Evolutionary conservation across 2,113 vertebrate genomes (phyloP), one percentile per base, ranked within the genome.

Genomic region (Muscicapa adusta): DNA sequence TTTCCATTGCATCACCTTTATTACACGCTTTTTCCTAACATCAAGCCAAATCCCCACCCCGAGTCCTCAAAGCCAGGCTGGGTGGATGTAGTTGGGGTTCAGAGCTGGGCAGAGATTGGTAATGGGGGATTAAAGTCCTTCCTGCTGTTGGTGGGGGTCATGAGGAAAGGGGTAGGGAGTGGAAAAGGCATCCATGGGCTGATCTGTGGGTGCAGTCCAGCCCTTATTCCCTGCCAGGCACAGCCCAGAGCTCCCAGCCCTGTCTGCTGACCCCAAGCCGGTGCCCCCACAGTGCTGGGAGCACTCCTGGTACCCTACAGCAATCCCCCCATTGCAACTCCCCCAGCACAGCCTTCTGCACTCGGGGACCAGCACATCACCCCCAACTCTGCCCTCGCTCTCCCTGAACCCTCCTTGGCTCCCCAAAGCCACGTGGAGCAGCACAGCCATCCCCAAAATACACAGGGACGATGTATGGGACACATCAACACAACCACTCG

Each of bases 1-100:
- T 75, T 93, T 89, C 78, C 88, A 65, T 85, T 43, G 89, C 88
- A 61, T 79, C 25, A 25, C 28, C 83, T 96, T 96, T 95, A 96
- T 96, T 96, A 93, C 70, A 61, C 43, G 2, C 25, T 89, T 78
- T 90, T 57, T 63, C 72, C 50, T 85, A 65, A 89, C 81, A 79
- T 75, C 66, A 51, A 89, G 48, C 57, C 88, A 6, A 3, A 1
- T 80, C 51, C 76, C 66, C n/a, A 77, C 65, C 65, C 42, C 4
- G 28, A 47, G 70, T 72, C 68, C 81, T 89, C 85, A 31, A 51
- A 61, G 84, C 58, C 80, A 33, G 63, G 66, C 75, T 43, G 73
- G 73, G 58, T 28, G 43, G 85, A 82, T 61, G 36, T 10, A n/a
- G 57, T 3, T 34, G 28, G 4, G 29, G 42, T 62, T 14, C 54